Evolutionary conservation across 2,888 invertebrate species (phyloP), one percentile per base, ranked within the genome.

Genomic region (Peribatodes rhomboidaria): DNA sequence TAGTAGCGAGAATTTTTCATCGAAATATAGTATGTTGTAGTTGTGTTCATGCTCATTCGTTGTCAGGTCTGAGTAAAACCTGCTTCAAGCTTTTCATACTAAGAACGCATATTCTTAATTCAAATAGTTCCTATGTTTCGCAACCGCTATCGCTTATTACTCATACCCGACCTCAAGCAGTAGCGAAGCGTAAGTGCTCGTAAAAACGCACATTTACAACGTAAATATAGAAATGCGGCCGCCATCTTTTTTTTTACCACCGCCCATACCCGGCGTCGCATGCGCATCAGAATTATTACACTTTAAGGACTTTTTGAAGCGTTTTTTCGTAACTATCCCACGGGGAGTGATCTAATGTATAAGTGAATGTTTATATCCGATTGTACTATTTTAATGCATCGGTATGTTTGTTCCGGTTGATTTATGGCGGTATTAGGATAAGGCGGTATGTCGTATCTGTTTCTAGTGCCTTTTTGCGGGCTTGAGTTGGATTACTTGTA

Each of bases 131-230:
- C 16, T 18, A 42, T 18, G 10, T 18, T 16, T 3, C 16, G 16
- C n/a, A 37, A 37, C 37, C 82, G 83, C 85, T 75, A 10, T 52
- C 64, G 56, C 76, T 58, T 65, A 27, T 77, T 18, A 65, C 65
- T 13, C 27, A 62, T 18, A 0, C 63, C 71, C 39, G 53, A 63
- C 49, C 64, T 62, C 67, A 69, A 55, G 76, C 83, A 77, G 86
- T 84, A 84, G 84, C 84, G 77, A 74, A 73, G 81, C 82, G 76
- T 80, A 79, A 77, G 79, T 76, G 83, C 81, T 82, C 90, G 84
- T 90, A 90, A 90, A 89, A 89, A 86, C 81, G 69, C 80, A 75
- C 87, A 87, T 89, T 89, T 89, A 89, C 90, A 89, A 87, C 85
- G 89, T 88, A 90, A 90, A 91, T 89, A 90, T 87, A 87, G 87